Evolutionary conservation across 92 coral and sea anemone genomes (phyloP).

Genomic region (Heteractis magnifica): DNA sequence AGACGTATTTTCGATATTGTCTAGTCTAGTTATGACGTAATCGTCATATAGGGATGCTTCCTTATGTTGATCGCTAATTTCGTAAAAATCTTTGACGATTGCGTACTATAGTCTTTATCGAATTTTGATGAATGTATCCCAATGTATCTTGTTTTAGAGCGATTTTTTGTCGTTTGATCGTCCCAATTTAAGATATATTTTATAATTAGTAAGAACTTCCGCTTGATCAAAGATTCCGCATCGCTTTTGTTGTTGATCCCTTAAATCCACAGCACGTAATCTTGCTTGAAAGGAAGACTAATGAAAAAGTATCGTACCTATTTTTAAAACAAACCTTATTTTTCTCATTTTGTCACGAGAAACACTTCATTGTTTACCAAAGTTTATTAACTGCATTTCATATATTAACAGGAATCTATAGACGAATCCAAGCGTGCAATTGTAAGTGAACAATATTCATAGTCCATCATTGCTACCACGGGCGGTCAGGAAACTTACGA

Average conservation of each 20-base stretch:
- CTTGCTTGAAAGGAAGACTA: background rate
- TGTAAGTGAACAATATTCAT: background rate
- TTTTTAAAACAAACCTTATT: background rate
- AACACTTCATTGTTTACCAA: background rate
- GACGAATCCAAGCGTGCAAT: background rate
- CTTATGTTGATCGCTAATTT: background rate
- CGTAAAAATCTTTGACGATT: background rate
- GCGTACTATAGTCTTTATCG: background rate
- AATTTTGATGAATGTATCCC: background rate
- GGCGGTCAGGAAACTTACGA: background rate
- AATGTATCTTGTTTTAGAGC: background rate
- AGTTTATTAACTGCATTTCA: background rate
- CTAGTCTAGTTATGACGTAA: background rate
- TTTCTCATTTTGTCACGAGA: background rate
- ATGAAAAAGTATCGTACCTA: background rate
- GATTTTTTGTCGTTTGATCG: background rate
- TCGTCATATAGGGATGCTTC: background rate
- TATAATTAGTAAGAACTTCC: background rate
- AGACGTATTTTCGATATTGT: background rate
- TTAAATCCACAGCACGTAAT: background rate
- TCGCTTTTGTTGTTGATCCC: background rate
- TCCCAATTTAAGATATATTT: background rate
- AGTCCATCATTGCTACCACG: background rate
- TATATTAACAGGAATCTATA: background rate
- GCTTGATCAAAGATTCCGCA: background rate